These are phyloP conservation scores for Psammodynastes pulverulentus DNA, from an alignment of 2,113 vertebrate genomes.

Conservation along the genomic window DNA sequence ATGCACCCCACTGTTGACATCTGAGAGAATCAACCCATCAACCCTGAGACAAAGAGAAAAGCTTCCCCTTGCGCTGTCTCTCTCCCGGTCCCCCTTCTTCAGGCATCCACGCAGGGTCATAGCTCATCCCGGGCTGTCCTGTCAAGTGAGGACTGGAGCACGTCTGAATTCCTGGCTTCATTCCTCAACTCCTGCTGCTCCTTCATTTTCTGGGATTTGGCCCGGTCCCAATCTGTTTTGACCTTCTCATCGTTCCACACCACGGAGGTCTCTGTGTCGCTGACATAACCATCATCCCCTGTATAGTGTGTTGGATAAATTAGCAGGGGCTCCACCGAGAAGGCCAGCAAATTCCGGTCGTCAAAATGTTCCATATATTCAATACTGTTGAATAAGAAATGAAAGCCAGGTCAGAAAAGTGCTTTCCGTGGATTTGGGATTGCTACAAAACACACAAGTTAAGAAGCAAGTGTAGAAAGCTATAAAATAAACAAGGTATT, in stretches of 20 bases:
- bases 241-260: conserved; percentile 86
- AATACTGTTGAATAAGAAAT: conserved; percentile 60
- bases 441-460: neutral
- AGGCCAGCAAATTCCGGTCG: conserved; percentile 79
- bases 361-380: conserved; percentile 87
- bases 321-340: conserved; percentile 87
- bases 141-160: conserved; percentile 84
- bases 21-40: neutral
- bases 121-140: conserved; percentile 85
- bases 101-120: conserved; percentile 57
- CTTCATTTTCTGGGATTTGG: conserved; percentile 82
- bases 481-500: neutral
- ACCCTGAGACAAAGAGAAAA: neutral
- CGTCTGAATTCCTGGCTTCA: conserved; percentile 84
- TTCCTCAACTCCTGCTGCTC: conserved; percentile 83
- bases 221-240: conserved; percentile 87
- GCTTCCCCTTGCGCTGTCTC: neutral
- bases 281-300: conserved; percentile 84
- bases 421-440: neutral
- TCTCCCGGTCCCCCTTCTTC: too few relatives aligned
- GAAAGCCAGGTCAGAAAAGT: neutral
- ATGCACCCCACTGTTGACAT: neutral
- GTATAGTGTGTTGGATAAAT: conserved; percentile 91
- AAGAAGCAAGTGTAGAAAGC: neutral
- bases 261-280: conserved; percentile 91